Base-by-base conservation (phyloP, 2,797 vertebrate genomes). In the Spheniscus humboldti region DNA sequence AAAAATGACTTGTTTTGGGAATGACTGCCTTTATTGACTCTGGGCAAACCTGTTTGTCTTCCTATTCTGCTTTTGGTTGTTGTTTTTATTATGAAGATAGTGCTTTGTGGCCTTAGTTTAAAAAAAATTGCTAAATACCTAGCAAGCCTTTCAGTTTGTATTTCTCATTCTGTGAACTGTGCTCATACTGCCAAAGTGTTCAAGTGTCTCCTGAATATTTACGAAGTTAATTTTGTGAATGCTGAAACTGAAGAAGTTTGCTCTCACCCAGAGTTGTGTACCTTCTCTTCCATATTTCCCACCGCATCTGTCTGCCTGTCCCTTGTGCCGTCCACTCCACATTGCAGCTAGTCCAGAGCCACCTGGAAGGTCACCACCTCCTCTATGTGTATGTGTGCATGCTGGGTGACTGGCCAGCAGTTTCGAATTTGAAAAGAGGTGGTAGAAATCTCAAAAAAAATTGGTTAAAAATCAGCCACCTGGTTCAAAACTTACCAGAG, bases 291-390 rank as follows among this genome's bases (percentile, higher is more conserved):
- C 5, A 0, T 69, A 30, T 76, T 72, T 93, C 59, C 50, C 39
- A 68, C 10, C 0, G 0, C 22, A 10, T 55, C 53, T 93, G n/a
- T 62, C 17, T 17, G 24, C 28, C 27, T 43, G 0, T 62, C 47
- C 52, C 16, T 37, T 74, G 60, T 76, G 35, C 68, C 2, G 0
- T 72, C 39, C 30, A 19, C 27, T 73, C 56, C 45, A 8, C 6
- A 0, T 15, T 45, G 62, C n/a, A 33, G 62, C 35, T 5, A 17
- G 43, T 66, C 15, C 88, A 55, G 62, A 86, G 52, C 31, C 48
- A 47, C 15, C 30, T 56, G 81, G 59, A 52, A 71, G 52, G 37
- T 77, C 50, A 39, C 4, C 57, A 16, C 4, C 8, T 77, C 25
- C 28, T 47, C 2, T 41, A 8, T 35, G 35, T 14, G 15, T 18